A percentile compares a stretch with the other conserved stretches of the same genome.
phyloP scores from a whole-genome alignment of 2,888 invertebrate species.

The Philaethria dido region DNA sequence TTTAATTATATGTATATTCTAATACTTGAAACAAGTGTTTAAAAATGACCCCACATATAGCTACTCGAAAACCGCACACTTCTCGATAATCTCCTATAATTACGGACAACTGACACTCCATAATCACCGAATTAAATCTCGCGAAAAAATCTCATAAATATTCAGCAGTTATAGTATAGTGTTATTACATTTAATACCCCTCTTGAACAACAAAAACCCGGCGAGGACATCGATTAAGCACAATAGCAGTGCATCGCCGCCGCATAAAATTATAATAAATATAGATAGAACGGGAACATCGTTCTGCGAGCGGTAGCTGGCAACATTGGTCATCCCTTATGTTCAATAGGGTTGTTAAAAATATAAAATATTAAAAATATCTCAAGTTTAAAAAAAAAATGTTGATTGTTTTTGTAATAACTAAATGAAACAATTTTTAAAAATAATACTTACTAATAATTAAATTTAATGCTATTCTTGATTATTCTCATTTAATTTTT shows the following conservation, averaged over 20 bases:
- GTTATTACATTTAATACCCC: slow-evolving; percentile 66
- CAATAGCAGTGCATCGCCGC: slow-evolving; percentile 67
- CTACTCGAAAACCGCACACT: slow-evolving; percentile 32
- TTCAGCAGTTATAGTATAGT: slow-evolving; percentile 61
- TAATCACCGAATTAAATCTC: slow-evolving; percentile 71
- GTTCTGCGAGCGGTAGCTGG: slow-evolving; percentile 38
- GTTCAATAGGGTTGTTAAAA: slow-evolving; percentile 8
- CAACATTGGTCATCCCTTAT: slow-evolving; percentile 55
- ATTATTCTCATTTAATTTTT: too few species aligned
- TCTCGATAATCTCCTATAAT: slow-evolving; percentile 58
- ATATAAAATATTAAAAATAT: background rate
- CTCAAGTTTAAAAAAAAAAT: background rate
- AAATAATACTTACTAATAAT: too few species aligned
- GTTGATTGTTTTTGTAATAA: too few species aligned
- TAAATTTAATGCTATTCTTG: too few species aligned
- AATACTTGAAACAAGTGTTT: background rate
- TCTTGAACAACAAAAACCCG: slow-evolving; percentile 68
- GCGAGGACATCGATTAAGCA: slow-evolving; percentile 76
- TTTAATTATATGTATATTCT: background rate
- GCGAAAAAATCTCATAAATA: slow-evolving; percentile 70
- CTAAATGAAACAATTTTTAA: too few species aligned
- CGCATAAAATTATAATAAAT: slow-evolving; percentile 83
- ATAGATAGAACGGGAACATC: slow-evolving; percentile 55
- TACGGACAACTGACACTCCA: slow-evolving; percentile 71
- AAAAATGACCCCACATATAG: background rate